These are phyloP conservation scores for Selene dorsalis DNA, from an alignment of 2,797 vertebrate genomes.

Conservation along the genomic window DNA sequence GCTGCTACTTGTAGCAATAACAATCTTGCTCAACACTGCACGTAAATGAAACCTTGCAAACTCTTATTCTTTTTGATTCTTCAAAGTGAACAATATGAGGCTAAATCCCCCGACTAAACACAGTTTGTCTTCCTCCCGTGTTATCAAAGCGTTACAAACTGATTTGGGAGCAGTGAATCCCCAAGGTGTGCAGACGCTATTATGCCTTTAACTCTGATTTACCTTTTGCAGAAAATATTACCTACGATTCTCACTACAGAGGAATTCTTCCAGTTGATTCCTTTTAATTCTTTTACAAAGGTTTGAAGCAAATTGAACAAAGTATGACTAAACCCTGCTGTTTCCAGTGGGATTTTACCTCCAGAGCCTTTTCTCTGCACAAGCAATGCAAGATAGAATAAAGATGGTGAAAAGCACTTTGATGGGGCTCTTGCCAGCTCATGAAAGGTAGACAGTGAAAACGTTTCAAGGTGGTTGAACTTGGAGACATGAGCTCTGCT, in stretches of 20 bases:
- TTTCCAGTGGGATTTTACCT: conserved; percentile 65
- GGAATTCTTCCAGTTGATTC: conserved; percentile 52
- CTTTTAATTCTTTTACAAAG: conserved; percentile 70
- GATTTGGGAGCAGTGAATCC: conserved; percentile 64
- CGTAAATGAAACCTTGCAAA: conserved; percentile 6
- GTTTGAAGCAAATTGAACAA: conserved; percentile 64
- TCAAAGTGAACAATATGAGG: conserved; percentile 31
- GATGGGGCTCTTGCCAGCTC: conserved; percentile 48
- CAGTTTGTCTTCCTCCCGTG: conserved; percentile 41
- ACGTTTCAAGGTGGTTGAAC: conserved; percentile 37
- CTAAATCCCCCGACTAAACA: conserved; percentile 40
- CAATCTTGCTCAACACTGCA: background rate
- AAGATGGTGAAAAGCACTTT: conserved; percentile 52
- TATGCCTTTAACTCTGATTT: conserved; percentile 68
- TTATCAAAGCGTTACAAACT: conserved; percentile 67
- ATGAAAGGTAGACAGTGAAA: conserved; percentile 40
- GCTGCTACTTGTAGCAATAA: background rate
- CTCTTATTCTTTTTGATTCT: conserved; percentile 19
- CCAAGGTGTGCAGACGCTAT: conserved; percentile 45
- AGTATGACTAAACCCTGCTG: conserved; percentile 52
- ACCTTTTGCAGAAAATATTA: conserved; percentile 68
- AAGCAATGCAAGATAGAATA: conserved; percentile 37
- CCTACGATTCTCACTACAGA: conserved; percentile 60
- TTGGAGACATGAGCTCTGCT: conserved; percentile 10
- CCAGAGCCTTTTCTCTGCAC: conserved; percentile 50